These are phyloP conservation scores for Polydrusus cervinus DNA, from an alignment of 2,888 invertebrate genomes.

Conservation along the genomic window DNA sequence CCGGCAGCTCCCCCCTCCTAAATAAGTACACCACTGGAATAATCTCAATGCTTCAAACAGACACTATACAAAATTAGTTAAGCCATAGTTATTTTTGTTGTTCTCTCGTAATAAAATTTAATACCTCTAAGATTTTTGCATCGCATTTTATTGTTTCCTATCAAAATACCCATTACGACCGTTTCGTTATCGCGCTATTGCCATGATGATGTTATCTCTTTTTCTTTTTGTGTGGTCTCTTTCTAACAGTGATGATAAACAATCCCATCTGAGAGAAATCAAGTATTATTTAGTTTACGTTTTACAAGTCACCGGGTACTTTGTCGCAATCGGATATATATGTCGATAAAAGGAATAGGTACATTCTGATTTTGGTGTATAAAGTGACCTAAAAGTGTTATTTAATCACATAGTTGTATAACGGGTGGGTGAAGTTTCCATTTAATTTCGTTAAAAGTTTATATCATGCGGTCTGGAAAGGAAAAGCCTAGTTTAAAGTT, in stretches of 20 bases:
- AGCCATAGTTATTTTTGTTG: neutral
- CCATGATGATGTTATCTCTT: slow-evolving; percentile 26
- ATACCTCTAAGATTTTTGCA: slow-evolving; percentile 34
- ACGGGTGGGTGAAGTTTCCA: too few relatives aligned
- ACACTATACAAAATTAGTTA: too few relatives aligned
- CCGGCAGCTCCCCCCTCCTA: too few relatives aligned
- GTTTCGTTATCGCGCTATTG: slow-evolving; percentile 41
- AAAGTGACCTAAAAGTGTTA: neutral
- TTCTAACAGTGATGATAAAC: slow-evolving; percentile 45
- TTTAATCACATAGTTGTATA: neutral
- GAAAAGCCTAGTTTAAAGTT: too few relatives aligned
- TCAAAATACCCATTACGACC: slow-evolving; percentile 32
- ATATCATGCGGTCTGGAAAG: neutral
- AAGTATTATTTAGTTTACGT: slow-evolving; percentile 39
- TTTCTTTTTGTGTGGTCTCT: slow-evolving; percentile 22
- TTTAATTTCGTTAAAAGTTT: neutral
- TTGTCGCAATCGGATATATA: slow-evolving; percentile 19
- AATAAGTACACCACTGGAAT: too few relatives aligned
- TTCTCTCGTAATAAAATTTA: neutral
- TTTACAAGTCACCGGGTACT: slow-evolving; percentile 41
- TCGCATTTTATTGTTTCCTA: slow-evolving; percentile 31
- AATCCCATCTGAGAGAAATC: slow-evolving; percentile 47
- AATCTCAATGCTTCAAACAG: too few relatives aligned
- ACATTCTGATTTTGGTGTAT: neutral
- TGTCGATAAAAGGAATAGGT: neutral